Evolutionary conservation across 2,888 invertebrate species (phyloP), one percentile per base, ranked within the genome.

Genomic region (Scaeva pyrastri): DNA sequence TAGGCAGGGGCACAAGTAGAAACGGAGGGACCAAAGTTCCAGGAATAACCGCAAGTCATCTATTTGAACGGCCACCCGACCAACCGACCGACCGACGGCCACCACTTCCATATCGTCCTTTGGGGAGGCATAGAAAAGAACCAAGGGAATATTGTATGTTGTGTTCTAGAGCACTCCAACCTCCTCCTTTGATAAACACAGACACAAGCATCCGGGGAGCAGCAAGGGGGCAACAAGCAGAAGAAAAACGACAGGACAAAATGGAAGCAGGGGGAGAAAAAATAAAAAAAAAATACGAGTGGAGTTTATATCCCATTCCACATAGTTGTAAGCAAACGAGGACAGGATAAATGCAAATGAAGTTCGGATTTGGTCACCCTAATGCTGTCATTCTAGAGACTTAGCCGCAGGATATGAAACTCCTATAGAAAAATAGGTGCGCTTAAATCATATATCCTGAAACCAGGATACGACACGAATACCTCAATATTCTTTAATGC

Each of bases 21-120:
- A n/a, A n/a, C n/a, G n/a, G n/a, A 31, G 31, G 31, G 50, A 68
- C 68, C 52, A 76, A 77, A 77, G 66, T 81, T 62, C 81, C 81
- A 73, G 76, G 73, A 76, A 85, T 77, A 85, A 81, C 85, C 85
- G 76, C 85, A 85, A 80, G 84, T 77, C 81, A 85, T 81, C 76
- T 68, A 81, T 81, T 81, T 77, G 62, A 81, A 85, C 81, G 76
- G 73, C 62, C 75, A 73, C 62, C 48, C 66, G 31, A 52, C 50
- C 68, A 60, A 21, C 14, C 31, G 31, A n/a, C n/a, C n/a, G n/a
- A 48, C 50, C 55, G 43, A 62, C 56, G 55, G 60, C 39, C 66
- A 31, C 64, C 50, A 64, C 39, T 31, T 11, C 55, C 14, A 26
- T 12, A 45, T 52, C 39, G 48, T 78, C 72, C 45, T 52, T 82